Conservation (phyloP, 2,113 vertebrate genomes). For the Choloepus hoffmanni region DNA sequence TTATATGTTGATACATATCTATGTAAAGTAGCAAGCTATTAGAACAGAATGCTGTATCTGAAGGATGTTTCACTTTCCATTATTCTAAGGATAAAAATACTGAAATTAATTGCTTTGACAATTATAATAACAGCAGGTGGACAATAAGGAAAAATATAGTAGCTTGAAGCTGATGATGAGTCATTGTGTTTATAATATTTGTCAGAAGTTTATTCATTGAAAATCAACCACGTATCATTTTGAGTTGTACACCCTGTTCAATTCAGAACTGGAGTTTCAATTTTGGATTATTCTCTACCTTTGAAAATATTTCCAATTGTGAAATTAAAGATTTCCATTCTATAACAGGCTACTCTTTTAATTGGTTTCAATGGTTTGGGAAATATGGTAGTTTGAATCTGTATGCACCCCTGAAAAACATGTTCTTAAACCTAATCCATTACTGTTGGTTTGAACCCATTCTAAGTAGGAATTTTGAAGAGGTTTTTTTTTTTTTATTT, state of each 20-base stretch:
- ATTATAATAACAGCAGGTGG: conserved; percentile 6
- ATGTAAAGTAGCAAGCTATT: neutral
- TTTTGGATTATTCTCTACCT: neutral
- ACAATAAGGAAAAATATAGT: neutral
- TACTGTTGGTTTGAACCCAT: too few species aligned
- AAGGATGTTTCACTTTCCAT: neutral
- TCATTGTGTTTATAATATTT: neutral
- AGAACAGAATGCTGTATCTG: neutral
- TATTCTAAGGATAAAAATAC: neutral
- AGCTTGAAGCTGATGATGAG: neutral
- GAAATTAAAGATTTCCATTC: neutral
- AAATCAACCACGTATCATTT: neutral
- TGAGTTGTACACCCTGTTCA: neutral
- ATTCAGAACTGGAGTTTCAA: neutral
- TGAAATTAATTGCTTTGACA: conserved; percentile 41
- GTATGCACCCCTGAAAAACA: too few species aligned
- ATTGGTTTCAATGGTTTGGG: neutral
- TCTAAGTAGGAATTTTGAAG: too few species aligned
- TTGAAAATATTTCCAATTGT: neutral
- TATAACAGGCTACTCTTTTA: neutral
- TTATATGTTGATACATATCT: neutral
- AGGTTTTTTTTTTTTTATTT: too few species aligned
- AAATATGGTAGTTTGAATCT: neutral
- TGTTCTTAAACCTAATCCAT: too few species aligned
- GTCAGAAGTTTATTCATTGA: neutral